Percentiles rank a stretch among this genome's conserved stretches.
These are phyloP conservation scores for Agrochola litura DNA, from an alignment of 2,888 invertebrate genomes.

Conservation along the genomic window DNA sequence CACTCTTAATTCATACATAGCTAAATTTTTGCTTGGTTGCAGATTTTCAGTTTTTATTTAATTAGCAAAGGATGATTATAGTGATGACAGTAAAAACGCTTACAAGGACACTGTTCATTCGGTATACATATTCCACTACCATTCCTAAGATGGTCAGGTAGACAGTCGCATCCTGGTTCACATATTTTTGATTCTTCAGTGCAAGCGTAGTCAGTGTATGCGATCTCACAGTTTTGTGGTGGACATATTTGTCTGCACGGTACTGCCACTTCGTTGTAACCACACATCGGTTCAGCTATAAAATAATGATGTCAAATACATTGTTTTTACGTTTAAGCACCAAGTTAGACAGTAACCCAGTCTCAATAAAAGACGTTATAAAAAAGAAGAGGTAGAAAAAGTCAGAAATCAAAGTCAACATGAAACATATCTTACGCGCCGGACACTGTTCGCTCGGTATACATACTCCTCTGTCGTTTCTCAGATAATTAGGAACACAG, in stretches of 20 bases:
- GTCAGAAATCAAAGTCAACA: neutral
- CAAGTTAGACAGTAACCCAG: too few species aligned
- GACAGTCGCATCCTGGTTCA: conserved; percentile 74
- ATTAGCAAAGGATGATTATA: neutral
- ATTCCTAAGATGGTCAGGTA: conserved; percentile 68
- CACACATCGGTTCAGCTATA: conserved; percentile 7
- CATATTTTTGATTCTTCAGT: conserved; percentile 52
- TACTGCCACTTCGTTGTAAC: conserved; percentile 70
- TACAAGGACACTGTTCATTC: conserved; percentile 66
- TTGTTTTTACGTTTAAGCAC: too few species aligned
- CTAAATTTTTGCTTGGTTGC: too few species aligned
- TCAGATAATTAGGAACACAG: conserved; percentile 72
- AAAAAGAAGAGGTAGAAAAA: too few species aligned
- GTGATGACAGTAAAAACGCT: neutral
- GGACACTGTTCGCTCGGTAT: conserved; percentile 54
- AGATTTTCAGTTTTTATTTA: too few species aligned
- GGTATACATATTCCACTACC: conserved; percentile 69
- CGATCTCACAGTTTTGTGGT: conserved; percentile 71
- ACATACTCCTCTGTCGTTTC: conserved; percentile 66
- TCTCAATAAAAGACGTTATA: too few species aligned
- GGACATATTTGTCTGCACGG: conserved; percentile 70
- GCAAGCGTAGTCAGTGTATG: conserved; percentile 67
- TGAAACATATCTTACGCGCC: conserved; percentile 33
- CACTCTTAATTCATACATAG: too few species aligned
- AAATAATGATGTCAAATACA: too few species aligned